Evolutionary conservation across 2,888 invertebrate species (phyloP).

Genomic region (Lithophane ornitopus): DNA sequence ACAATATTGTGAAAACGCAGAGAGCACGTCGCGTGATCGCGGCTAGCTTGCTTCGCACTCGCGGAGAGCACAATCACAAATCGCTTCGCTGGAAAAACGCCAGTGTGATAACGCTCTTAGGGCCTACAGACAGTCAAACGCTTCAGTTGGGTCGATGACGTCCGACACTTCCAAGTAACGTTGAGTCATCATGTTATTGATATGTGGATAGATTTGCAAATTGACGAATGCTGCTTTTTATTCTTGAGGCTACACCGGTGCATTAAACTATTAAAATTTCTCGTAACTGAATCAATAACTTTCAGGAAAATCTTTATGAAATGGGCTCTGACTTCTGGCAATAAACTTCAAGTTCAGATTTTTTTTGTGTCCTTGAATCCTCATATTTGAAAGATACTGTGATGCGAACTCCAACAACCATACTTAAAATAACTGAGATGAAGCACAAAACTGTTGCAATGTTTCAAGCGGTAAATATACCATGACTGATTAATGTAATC

Average conservation of each 20-base stretch:
- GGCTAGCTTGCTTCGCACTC: too few relatives aligned
- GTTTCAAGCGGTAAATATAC: constrained; percentile 23
- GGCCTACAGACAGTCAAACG: constrained; percentile 16
- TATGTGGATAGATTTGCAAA: constrained; percentile 46
- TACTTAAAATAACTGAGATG: background rate
- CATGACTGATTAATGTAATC: constrained; percentile 32
- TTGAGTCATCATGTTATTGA: constrained; percentile 57
- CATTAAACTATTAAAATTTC: constrained; percentile 30
- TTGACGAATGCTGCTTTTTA: constrained; percentile 40
- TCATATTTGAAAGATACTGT: background rate
- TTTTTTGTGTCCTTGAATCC: background rate
- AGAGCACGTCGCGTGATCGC: too few relatives aligned
- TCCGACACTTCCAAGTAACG: constrained; percentile 42
- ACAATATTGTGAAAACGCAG: too few relatives aligned
- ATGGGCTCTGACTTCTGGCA: background rate
- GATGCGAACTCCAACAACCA: background rate
- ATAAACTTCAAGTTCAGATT: background rate
- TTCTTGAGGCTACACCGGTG: constrained; percentile 16
- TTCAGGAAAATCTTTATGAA: constrained; percentile 2
- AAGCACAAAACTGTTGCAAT: constrained; percentile 8
- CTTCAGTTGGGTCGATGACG: constrained; percentile 55
- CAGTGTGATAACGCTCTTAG: background rate
- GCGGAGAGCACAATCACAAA: too few relatives aligned
- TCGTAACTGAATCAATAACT: constrained; percentile 6
- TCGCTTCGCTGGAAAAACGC: too few relatives aligned